Evolutionary conservation across 2,888 invertebrate species (phyloP).

Genomic region (Calliphora vomitoria): DNA sequence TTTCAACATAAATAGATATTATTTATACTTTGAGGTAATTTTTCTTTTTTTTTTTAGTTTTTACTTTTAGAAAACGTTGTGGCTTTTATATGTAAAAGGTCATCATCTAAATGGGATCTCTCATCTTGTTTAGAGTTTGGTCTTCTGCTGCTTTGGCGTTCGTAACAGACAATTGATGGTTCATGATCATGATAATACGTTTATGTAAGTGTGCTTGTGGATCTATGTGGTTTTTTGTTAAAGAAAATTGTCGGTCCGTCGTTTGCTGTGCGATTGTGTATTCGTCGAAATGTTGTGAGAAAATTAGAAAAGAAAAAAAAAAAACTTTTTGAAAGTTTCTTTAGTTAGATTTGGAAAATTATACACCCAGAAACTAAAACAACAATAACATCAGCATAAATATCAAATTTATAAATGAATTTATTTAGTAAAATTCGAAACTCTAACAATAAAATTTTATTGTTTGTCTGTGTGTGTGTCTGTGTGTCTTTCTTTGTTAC

Average conservation of each 20-base stretch:
- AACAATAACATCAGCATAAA: conserved; percentile 41
- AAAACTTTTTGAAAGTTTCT: conserved; percentile 49
- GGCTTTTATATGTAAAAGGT: conserved; percentile 45
- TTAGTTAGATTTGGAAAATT: conserved; percentile 51
- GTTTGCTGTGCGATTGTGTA: not conserved
- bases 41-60: conserved; percentile 29
- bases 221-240: not conserved
- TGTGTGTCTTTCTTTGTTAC: not conserved
- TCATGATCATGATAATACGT: conserved; percentile 53
- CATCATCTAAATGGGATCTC: conserved; percentile 55
- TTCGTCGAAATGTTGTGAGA: conserved; percentile 38
- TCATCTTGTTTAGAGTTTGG: conserved; percentile 9
- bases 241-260: not conserved
- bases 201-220: not conserved
- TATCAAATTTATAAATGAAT: conserved; percentile 12
- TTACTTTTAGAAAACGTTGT: conserved; percentile 18
- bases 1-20: not conserved
- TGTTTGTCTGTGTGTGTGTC: not conserved
- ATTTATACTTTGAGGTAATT: conserved; percentile 44
- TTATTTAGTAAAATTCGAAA: not conserved
- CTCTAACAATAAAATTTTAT: conserved; percentile 22
- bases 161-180: conserved; percentile 38
- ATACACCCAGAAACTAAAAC: not conserved
- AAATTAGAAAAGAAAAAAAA: not conserved
- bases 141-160: conserved; percentile 21